Base-by-base conservation (phyloP, 2,797 vertebrate species). In the Microchirus variegatus region DNA sequence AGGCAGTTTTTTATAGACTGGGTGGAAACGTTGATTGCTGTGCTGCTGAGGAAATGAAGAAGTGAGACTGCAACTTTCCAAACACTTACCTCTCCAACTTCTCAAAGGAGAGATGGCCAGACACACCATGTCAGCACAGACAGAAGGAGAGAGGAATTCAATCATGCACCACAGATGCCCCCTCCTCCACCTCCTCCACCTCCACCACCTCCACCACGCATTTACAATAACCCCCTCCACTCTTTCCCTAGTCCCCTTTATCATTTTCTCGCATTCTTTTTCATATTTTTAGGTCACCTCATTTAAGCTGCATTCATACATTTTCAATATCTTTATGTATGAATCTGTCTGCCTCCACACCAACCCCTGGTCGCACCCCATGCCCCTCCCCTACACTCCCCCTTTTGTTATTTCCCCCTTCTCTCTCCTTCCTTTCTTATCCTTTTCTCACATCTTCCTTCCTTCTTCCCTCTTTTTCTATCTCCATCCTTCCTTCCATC, bases 301-400 rank as follows among this genome's bases (percentile, higher is more conserved):
- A 90, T 94, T 93, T 89, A 86, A 92, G 84, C 93, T 93, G 89
- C 91, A 92, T 93, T 94, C 91, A 91, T 92, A 92, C 90, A 93
- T 92, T 91, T 89, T 82, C 90, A 92, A 87, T 93, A 93, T 93
- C 91, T 93, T 94, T 93, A 93, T 93, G 92, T 92, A 94, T 94
- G 92, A 93, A 86, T 75, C 82, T 81, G 61, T 55, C 76, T 52
- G 43, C 50, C 57, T 52, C 72, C 65, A 67, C 60, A 19, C 49
- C 60, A 45, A 66, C n/a, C 37, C 19, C 13, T 17, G 42, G n/a
- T n/a, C n/a, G n/a, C 5, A 22, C 22, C 22, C 22, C 22, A 1
- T 22, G n/a, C 53, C 36, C 53, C 45, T 42, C 58, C 53, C 70
- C 65, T 44, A n/a, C n/a, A n/a, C n/a, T n/a, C n/a, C 69, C 15